Conservation (phyloP, 2,113 vertebrate species). For the Paracanthobrama guichenoti region DNA sequence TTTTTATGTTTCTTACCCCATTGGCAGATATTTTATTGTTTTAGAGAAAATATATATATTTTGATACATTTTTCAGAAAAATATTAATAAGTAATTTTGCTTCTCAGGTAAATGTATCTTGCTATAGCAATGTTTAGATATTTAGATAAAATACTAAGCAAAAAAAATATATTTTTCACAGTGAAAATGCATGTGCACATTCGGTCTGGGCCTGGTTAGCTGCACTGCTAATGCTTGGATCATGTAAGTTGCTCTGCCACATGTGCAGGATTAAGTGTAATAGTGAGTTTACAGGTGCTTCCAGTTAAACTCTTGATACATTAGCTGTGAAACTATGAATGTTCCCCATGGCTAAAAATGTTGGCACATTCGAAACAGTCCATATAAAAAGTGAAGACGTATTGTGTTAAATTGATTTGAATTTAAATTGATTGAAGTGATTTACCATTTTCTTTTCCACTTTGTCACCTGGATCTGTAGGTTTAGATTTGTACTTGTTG, state of each 20-base stretch:
- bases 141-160: background rate
- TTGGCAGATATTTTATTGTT: background rate
- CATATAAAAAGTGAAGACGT: slow-evolving; percentile 53
- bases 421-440: slow-evolving; percentile 52
- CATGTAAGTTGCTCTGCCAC: slow-evolving; percentile 50
- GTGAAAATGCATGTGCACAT: background rate
- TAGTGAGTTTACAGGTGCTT: slow-evolving; percentile 66
- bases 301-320: slow-evolving; percentile 71
- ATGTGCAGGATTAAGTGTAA: slow-evolving; percentile 65
- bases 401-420: slow-evolving; percentile 50
- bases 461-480: slow-evolving; percentile 43
- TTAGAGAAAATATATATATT: background rate
- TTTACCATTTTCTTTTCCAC: slow-evolving; percentile 48
- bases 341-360: slow-evolving; percentile 60
- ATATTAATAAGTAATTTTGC: background rate
- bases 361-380: slow-evolving; percentile 65
- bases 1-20: background rate
- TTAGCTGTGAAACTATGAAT: slow-evolving; percentile 70
- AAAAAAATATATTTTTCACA: background rate
- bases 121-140: background rate
- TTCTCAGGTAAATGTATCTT: background rate
- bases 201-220: background rate
- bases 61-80: background rate
- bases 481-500: slow-evolving; percentile 7
- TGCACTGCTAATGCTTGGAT: slow-evolving; percentile 58